Conservation (phyloP, 2,113 vertebrate genomes). For the Coptodon rendalli region DNA sequence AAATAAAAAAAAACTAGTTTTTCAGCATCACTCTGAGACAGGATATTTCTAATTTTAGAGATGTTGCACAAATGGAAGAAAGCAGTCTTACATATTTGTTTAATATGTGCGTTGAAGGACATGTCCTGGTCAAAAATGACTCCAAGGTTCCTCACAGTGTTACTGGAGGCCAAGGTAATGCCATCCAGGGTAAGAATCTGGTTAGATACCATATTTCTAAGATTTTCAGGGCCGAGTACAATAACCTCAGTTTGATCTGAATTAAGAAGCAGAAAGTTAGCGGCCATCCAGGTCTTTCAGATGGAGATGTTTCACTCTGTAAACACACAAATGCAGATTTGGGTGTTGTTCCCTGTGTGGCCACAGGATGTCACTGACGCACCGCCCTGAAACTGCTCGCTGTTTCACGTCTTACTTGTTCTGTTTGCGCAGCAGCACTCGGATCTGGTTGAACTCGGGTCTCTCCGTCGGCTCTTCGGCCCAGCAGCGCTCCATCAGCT, state of each 20-base stretch:
- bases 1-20: neutral
- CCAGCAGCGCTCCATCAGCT: constrained; percentile 93
- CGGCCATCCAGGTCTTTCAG: accelerated
- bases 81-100: neutral
- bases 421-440: constrained; percentile 81
- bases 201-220: accelerated
- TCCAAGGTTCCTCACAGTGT: neutral
- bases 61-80: neutral
- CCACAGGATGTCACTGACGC: neutral
- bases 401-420: constrained; percentile 75
- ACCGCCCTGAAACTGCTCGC: neutral
- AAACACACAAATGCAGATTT: neutral
- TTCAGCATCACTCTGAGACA: too few relatives aligned
- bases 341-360: neutral
- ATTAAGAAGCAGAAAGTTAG: accelerated
- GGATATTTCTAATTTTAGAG: too few relatives aligned
- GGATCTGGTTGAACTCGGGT: constrained; percentile 89
- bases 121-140: accelerated
- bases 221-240: accelerated
- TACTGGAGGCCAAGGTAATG: neutral
- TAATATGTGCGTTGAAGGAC: neutral
- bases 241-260: accelerated
- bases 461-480: constrained; percentile 86
- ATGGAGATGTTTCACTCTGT: neutral
- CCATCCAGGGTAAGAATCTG: neutral